These are phyloP conservation scores for Stictonetta naevosa DNA, from an alignment of 2,113 vertebrate genomes.

Conservation along the genomic window DNA sequence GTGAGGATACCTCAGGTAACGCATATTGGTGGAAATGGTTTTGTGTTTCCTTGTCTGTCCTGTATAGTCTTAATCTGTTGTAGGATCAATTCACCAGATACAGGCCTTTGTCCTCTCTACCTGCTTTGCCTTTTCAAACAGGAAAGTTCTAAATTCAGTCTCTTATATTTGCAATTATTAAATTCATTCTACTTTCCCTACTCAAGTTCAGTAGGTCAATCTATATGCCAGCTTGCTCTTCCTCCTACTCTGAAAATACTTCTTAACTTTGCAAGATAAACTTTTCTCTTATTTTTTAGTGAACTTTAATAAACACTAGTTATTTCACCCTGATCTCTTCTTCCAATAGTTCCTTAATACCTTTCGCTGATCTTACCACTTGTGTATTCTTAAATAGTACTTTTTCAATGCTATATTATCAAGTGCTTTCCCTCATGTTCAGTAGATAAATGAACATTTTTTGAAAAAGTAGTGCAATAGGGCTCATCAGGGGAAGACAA, in stretches of 20 bases:
- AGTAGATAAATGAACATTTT: neutral
- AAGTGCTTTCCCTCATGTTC: neutral
- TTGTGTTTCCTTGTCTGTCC: neutral
- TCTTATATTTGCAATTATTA: neutral
- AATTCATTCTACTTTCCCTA: neutral
- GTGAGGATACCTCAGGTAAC: neutral
- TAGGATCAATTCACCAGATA: neutral
- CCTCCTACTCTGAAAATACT: neutral
- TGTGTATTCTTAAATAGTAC: neutral
- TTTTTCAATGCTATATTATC: neutral
- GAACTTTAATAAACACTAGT: neutral
- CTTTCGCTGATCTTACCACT: neutral
- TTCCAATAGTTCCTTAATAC: neutral
- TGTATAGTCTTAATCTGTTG: neutral
- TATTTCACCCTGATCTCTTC: neutral
- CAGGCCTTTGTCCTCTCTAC: neutral
- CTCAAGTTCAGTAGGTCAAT: neutral
- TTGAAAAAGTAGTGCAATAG: neutral
- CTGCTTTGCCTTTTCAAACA: neutral
- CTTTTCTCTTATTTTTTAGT: neutral
- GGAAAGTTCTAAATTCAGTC: neutral
- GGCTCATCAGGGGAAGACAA: neutral
- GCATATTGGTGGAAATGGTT: neutral
- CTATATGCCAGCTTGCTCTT: neutral
- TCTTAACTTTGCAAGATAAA: neutral